Base-by-base conservation (phyloP, 2,888 invertebrate genomes). In the Platycheirus albimanus region DNA sequence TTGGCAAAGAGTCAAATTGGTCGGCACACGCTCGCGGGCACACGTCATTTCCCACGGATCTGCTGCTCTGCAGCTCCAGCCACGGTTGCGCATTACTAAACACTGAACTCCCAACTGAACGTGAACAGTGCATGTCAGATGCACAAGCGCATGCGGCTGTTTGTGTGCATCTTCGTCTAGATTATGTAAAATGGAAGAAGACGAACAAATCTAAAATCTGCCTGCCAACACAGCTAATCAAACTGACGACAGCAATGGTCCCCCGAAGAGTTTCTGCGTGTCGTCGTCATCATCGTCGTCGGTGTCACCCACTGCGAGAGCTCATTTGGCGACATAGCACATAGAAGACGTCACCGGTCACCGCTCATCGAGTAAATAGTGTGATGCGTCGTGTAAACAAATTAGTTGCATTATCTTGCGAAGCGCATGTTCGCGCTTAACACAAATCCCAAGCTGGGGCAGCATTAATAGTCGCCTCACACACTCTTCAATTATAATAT, bases 11-110 rank as follows among this genome's bases (percentile, higher is more conserved):
- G 91, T 90, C 90, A 91, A 91, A 91, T 91, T 91, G 91, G 92
- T 90, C 91, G 91, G 91, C 92, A 93, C 92, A 92, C 91, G 93
- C 93, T 93, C 91, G 92, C 91, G 93, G 93, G 92, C 92, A 92
- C 91, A 91, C 92, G 91, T 91, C 90, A 91, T 91, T 92, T 92
- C 92, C 92, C 92, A 92, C 92, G 92, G 91, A 91, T 83, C 83
- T 74, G 58, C 61, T 61, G 58, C 61, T 61, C 52, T 52, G 51
- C 51, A 28, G 63, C 66, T 20, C 13, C 24, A 70, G 63, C 67
- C 61, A 61, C 79, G 79, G 74, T 74, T 80, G 79, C 83, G 83
- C 78, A 83, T 83, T 69, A 77, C 83, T 83, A 78, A 81, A 77
- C 77, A 71, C 81, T 63, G 77, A 61, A 72, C 72, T 5, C 5